A percentile compares a stretch with the other conserved stretches of the same genome.
Conservation (phyloP, 2,888 invertebrate genomes). For the Ornithoptera priamus region DNA sequence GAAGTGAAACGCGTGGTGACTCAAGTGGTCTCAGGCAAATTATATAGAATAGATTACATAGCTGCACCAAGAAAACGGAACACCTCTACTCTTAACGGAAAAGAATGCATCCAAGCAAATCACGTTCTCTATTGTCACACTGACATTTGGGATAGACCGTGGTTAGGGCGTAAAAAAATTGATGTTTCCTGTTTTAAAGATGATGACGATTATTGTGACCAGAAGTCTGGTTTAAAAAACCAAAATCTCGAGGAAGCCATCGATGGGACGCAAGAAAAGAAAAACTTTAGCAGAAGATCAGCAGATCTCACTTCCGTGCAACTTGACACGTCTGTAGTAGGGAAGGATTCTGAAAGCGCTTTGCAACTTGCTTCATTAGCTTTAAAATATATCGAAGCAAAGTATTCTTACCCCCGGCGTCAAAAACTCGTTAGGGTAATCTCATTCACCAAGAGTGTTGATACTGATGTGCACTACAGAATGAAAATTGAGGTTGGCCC, state of each 20-base stretch:
- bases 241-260: not conserved
- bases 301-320: constrained; percentile 40
- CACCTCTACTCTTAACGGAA: constrained; percentile 31
- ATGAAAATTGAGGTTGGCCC: constrained; percentile 68
- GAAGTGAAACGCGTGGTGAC: constrained; percentile 46
- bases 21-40: constrained; percentile 48
- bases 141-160: constrained; percentile 76
- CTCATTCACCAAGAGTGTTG: constrained; percentile 64
- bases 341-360: constrained; percentile 54
- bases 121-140: constrained; percentile 61
- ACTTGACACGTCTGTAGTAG: constrained; percentile 49
- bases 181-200: constrained; percentile 53
- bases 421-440: constrained; percentile 65
- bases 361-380: constrained; percentile 57
- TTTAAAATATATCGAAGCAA: constrained; percentile 68
- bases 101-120: constrained; percentile 37
- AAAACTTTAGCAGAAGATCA: constrained; percentile 42
- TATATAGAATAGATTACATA: constrained; percentile 49
- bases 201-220: constrained; percentile 23
- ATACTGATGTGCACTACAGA: constrained; percentile 67
- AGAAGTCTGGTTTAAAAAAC: not conserved
- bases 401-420: constrained; percentile 63
- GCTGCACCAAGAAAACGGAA: constrained; percentile 42
- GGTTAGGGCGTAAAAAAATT: constrained; percentile 64
- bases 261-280: not conserved